These are phyloP conservation scores for Neotoxoptera formosana DNA, from an alignment of 1,140 invertebrate genomes.

Conservation along the genomic window DNA sequence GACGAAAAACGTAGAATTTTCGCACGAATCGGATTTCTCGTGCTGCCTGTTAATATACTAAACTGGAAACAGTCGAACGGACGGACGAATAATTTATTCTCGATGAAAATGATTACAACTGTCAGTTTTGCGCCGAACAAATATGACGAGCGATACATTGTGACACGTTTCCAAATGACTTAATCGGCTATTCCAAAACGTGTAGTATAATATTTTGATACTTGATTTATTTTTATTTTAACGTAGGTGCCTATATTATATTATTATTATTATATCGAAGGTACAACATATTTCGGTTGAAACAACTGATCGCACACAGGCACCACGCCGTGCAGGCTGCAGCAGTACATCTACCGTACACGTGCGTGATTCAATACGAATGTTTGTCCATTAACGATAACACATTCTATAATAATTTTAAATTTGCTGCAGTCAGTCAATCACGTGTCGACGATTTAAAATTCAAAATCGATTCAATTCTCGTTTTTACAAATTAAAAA, in stretches of 20 bases:
- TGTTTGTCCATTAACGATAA: constrained; percentile 24
- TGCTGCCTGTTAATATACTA: neutral
- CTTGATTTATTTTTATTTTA: neutral
- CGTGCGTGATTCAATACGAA: neutral
- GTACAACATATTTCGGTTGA: neutral
- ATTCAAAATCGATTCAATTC: constrained; percentile 2
- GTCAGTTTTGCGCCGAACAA: neutral
- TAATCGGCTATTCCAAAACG: neutral
- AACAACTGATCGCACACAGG: neutral
- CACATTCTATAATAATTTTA: neutral
- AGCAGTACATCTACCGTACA: neutral
- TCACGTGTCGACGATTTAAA: neutral
- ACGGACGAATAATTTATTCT: no score
- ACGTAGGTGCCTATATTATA: neutral
- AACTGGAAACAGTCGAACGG: neutral
- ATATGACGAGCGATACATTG: neutral
- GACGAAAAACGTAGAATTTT: neutral
- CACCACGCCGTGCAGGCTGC: neutral
- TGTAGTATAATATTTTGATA: neutral
- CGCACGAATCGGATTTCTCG: neutral
- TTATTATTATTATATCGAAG: neutral
- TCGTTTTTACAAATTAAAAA: constrained; percentile 9
- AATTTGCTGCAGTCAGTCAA: neutral
- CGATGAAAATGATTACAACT: neutral
- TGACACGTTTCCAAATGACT: constrained; percentile 19